Conservation (phyloP, 2,113 vertebrate species). For the Hippocampus comes region DNA sequence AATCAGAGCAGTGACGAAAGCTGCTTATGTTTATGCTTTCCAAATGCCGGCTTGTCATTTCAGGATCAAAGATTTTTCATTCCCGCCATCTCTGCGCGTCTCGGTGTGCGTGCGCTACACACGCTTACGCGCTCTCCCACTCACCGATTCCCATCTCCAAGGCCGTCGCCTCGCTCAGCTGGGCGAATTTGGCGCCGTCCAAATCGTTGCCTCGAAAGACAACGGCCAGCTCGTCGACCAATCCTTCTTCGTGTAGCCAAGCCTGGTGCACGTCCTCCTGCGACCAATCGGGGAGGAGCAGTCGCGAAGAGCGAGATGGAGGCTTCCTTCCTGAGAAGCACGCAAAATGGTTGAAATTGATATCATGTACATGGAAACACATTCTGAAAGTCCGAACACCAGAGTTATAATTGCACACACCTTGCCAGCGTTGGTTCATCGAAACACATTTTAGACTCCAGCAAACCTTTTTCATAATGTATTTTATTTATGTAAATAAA, state of each 20-base stretch:
- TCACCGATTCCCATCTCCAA: conserved; percentile 84
- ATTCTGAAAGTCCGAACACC: too few species aligned
- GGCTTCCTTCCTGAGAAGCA: conserved; percentile 56
- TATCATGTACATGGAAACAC: not conserved
- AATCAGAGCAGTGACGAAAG: conserved; percentile 44
- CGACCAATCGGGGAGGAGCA: conserved; percentile 80
- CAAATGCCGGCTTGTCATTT: conserved; percentile 39
- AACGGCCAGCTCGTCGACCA: conserved; percentile 68
- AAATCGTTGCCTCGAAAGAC: conserved; percentile 83
- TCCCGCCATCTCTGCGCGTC: conserved; percentile 3
- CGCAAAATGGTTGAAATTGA: not conserved
- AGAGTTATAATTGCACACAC: too few species aligned
- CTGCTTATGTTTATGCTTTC: conserved; percentile 33
- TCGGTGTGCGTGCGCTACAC: not conserved
- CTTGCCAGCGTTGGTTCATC: too few species aligned
- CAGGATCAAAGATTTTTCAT: conserved; percentile 27
- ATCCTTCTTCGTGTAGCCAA: conserved; percentile 56
- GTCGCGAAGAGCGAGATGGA: conserved; percentile 40
- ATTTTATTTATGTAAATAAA: too few species aligned
- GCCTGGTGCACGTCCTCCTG: conserved; percentile 81
- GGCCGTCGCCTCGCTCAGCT: conserved; percentile 79
- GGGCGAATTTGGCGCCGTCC: conserved; percentile 79
- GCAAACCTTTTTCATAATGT: too few species aligned
- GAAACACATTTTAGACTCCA: too few species aligned
- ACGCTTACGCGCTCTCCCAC: conserved; percentile 22